Conservation (phyloP, 2,113 vertebrate genomes). For the Petaurus breviceps region DNA sequence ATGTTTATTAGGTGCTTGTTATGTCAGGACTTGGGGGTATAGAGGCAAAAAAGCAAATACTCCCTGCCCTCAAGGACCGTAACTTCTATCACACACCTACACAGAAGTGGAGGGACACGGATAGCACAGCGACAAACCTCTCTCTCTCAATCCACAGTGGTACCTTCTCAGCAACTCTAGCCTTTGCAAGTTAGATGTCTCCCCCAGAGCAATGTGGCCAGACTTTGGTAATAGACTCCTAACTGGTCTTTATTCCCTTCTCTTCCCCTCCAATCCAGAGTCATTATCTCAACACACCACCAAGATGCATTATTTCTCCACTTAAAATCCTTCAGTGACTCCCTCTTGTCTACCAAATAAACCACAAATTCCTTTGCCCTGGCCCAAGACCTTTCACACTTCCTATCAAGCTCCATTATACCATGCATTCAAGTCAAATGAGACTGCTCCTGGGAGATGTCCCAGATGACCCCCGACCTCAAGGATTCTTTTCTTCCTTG, state of each 20-base stretch:
- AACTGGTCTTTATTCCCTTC: neutral
- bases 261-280: neutral
- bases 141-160: neutral
- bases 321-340: neutral
- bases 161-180: neutral
- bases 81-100: neutral
- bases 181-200: neutral
- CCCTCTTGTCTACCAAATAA: neutral
- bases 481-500: neutral
- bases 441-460: neutral
- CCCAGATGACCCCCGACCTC: neutral
- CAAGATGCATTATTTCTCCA: neutral
- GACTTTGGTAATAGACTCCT: neutral
- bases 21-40: neutral
- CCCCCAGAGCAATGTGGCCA: neutral
- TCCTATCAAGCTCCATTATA: neutral
- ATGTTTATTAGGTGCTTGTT: neutral
- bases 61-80: neutral
- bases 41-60: neutral
- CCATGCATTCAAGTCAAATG: neutral
- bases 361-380: neutral
- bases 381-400: neutral
- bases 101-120: neutral
- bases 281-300: neutral
- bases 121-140: neutral